Conservation (phyloP, 2,113 vertebrate genomes). For the Chamaetylas fuelleborni region DNA sequence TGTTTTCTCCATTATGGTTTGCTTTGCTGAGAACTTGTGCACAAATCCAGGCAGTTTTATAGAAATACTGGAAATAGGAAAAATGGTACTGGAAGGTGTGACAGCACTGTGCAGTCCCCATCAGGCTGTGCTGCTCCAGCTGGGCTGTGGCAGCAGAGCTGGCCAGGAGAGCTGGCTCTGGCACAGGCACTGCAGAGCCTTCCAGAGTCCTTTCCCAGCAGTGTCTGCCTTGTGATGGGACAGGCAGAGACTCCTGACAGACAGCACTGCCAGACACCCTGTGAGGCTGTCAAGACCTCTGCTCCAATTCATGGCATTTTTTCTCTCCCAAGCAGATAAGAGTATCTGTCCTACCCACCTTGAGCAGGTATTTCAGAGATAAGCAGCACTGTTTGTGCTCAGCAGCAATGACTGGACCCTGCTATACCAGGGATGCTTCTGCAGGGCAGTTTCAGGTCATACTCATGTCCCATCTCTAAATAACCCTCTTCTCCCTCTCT, state of each 20-base stretch:
- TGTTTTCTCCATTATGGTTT: neutral
- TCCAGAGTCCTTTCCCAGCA: neutral
- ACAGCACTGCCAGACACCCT: neutral
- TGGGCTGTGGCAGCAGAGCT: too few species aligned
- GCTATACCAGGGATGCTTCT: neutral
- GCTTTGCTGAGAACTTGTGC: neutral
- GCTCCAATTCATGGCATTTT: slow-evolving; percentile 8
- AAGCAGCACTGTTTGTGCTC: neutral
- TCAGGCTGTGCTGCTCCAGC: neutral
- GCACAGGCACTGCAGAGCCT: neutral
- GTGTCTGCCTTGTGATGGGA: neutral
- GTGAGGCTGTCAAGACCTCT: neutral
- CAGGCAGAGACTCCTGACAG: neutral
- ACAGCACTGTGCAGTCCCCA: neutral
- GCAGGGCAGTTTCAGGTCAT: neutral
- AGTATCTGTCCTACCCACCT: neutral
- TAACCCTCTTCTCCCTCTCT: neutral
- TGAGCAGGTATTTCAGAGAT: neutral
- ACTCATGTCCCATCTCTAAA: neutral
- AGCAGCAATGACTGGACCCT: neutral
- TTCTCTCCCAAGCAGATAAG: neutral
- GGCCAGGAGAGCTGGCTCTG: neutral
- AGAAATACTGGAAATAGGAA: neutral
- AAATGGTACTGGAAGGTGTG: neutral
- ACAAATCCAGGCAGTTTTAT: neutral